phyloP scores from a whole-genome alignment of 2,113 vertebrate species.

The Hystrix brachyura region DNA sequence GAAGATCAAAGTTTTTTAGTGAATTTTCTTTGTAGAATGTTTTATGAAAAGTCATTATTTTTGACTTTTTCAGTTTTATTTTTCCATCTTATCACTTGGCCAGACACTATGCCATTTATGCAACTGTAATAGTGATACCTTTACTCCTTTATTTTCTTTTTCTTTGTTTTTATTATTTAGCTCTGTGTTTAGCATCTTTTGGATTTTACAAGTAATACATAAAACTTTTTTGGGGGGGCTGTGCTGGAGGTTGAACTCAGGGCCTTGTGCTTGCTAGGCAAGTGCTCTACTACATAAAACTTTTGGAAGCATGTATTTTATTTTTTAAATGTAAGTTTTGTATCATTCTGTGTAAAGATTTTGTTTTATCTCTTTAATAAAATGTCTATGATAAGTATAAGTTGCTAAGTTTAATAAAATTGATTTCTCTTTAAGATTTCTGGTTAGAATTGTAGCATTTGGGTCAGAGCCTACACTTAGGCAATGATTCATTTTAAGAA shows the following conservation, averaged over 20 bases:
- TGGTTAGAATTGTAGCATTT: neutral
- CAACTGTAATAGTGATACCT: neutral
- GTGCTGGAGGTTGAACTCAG: no score
- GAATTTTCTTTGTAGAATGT: constrained; percentile 14
- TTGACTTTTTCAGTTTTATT: neutral
- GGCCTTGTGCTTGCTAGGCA: no score
- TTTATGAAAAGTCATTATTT: neutral
- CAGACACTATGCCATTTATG: neutral
- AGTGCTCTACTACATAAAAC: neutral
- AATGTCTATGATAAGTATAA: neutral
- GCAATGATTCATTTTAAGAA: neutral
- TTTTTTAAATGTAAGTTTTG: neutral
- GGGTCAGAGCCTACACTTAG: neutral
- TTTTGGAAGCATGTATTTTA: neutral
- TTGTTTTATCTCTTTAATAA: neutral
- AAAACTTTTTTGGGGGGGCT: neutral
- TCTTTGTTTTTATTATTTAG: neutral
- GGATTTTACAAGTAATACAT: neutral
- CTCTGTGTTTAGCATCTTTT: neutral
- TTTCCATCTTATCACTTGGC: neutral
- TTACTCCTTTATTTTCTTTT: neutral
- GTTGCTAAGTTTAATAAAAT: neutral
- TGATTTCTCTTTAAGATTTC: neutral
- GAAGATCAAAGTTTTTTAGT: neutral
- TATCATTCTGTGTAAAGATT: neutral